Evolutionary conservation across 2,888 invertebrate species (phyloP).

Genomic region (Danaus chrysippus): DNA sequence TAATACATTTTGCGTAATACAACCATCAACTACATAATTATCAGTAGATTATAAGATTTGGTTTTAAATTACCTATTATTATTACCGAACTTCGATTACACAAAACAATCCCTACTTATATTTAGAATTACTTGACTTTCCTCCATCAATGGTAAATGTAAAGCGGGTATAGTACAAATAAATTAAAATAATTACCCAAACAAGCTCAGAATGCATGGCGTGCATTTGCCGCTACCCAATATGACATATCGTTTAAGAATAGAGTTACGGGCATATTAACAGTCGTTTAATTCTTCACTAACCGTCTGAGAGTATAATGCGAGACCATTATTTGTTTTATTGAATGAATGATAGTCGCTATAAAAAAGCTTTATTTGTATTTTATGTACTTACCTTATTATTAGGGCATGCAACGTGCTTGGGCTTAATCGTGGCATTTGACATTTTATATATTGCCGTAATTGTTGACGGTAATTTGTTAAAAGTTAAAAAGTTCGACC

Average conservation of each 20-base stretch:
- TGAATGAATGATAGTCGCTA: slow-evolving; percentile 32
- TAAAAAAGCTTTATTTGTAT: slow-evolving; percentile 31
- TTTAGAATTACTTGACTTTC: slow-evolving; percentile 4
- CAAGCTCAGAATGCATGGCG: slow-evolving; percentile 19
- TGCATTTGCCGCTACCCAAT: slow-evolving; percentile 10
- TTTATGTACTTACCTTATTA: slow-evolving; percentile 14
- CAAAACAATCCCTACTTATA: neutral
- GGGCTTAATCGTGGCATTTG: neutral
- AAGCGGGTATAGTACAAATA: slow-evolving; percentile 17
- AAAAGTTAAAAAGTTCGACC: too few relatives aligned
- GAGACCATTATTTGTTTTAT: slow-evolving; percentile 34
- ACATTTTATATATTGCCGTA: too few relatives aligned
- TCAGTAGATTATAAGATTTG: too few relatives aligned
- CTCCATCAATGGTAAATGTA: slow-evolving; percentile 6
- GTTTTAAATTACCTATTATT: too few relatives aligned
- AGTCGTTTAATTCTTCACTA: slow-evolving; percentile 39
- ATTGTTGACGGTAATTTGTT: too few relatives aligned
- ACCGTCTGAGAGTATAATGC: slow-evolving; percentile 40
- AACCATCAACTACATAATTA: too few relatives aligned
- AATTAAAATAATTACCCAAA: slow-evolving; percentile 28
- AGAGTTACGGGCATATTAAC: slow-evolving; percentile 41
- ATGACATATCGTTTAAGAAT: slow-evolving; percentile 44
- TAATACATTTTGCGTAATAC: too few relatives aligned
- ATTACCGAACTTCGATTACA: neutral
- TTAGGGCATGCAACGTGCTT: neutral